These are phyloP conservation scores for Steinernema hermaphroditum DNA, from an alignment of 2,888 invertebrate genomes.

Conservation along the genomic window DNA sequence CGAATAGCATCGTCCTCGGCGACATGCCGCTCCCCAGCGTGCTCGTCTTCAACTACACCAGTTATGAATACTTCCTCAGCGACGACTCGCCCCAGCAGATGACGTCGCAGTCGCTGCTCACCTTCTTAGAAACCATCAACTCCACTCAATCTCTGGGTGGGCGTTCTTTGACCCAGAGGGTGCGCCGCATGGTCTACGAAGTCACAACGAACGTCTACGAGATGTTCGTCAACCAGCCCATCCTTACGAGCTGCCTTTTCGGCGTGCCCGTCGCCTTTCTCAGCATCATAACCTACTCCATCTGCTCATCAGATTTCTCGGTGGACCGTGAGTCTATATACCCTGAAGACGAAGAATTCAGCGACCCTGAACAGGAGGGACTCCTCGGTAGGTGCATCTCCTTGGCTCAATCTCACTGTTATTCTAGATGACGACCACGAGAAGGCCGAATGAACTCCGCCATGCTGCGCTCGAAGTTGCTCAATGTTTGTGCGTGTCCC, in stretches of 20 bases:
- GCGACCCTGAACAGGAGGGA: constrained; percentile 21
- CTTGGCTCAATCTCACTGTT: not conserved
- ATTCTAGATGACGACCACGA: constrained; percentile 41
- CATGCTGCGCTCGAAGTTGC: not conserved
- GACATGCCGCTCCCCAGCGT: constrained; percentile 81
- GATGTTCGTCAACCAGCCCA: constrained; percentile 72
- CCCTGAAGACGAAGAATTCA: constrained; percentile 43
- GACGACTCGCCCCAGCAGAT: constrained; percentile 78
- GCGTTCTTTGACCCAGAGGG: constrained; percentile 43
- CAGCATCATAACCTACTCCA: constrained; percentile 88
- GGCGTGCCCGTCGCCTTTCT: constrained; percentile 91
- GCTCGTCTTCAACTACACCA: constrained; percentile 86
- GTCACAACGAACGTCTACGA: constrained; percentile 67
- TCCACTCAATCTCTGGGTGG: constrained; percentile 43
- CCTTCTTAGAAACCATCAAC: constrained; percentile 47
- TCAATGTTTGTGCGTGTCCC: constrained; percentile 15
- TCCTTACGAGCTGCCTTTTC: constrained; percentile 87
- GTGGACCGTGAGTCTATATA: constrained; percentile 65
- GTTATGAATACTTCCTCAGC: constrained; percentile 88
- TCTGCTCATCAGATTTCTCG: constrained; percentile 88
- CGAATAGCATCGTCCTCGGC: constrained; percentile 89
- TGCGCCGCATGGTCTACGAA: constrained; percentile 74
- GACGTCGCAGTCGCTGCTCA: constrained; percentile 70
- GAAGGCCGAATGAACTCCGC: constrained; percentile 39
- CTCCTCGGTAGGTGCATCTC: not conserved